Conservation (phyloP, 1,140 invertebrate species). For the Hylyphantes graminicola region DNA sequence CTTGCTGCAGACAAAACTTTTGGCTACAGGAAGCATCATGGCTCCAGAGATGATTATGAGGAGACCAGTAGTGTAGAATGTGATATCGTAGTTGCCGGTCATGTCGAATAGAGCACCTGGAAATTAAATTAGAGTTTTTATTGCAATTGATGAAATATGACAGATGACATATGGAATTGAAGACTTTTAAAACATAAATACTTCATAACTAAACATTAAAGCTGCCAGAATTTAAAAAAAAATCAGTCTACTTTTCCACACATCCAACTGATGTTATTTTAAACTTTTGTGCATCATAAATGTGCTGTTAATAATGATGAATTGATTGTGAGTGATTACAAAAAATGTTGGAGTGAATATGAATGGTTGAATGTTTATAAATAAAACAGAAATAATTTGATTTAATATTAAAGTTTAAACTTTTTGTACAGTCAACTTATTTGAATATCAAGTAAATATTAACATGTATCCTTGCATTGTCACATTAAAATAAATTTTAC, state of each 20-base stretch:
- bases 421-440: too few relatives aligned
- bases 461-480: too few relatives aligned
- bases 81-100: slow-evolving; percentile 81
- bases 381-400: too few relatives aligned
- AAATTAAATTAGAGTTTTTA: slow-evolving; percentile 49
- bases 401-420: too few relatives aligned
- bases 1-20: slow-evolving; percentile 15
- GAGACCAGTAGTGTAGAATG: slow-evolving; percentile 87
- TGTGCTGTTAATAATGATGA: too few relatives aligned
- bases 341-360: too few relatives aligned
- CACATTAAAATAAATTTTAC: too few relatives aligned
- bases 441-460: too few relatives aligned
- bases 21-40: slow-evolving; percentile 73
- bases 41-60: slow-evolving; percentile 87
- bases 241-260: background rate
- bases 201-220: background rate
- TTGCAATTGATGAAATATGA: background rate
- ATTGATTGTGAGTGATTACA: too few relatives aligned
- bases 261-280: background rate
- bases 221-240: background rate
- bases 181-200: background rate
- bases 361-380: too few relatives aligned
- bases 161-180: background rate
- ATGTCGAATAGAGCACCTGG: slow-evolving; percentile 83
- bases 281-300: too few relatives aligned